Percentiles rank a stretch among this genome's conserved stretches.
phyloP scores from a whole-genome alignment of 92 coral and sea anemone genomes.

The Bergia puertoricense region DNA sequence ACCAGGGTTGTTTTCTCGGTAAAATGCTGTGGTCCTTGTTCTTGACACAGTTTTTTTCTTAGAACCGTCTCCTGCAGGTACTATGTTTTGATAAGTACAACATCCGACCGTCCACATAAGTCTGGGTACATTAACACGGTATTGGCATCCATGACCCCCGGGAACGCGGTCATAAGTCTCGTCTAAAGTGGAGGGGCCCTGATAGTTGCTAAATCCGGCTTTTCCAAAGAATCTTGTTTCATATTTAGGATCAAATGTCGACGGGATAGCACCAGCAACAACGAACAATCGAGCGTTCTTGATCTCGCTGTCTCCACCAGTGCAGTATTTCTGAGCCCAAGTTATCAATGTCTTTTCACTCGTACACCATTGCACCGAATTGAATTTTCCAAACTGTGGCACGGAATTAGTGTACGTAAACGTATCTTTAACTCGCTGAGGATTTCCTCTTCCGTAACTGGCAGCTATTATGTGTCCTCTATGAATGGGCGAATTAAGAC shows the following conservation, averaged over 20 bases:
- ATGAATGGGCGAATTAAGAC: neutral
- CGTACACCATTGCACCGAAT: neutral
- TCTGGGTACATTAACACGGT: neutral
- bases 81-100: neutral
- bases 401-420: constrained; percentile 3
- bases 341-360: neutral
- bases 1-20: neutral
- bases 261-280: neutral
- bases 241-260: neutral
- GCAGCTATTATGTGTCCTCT: neutral
- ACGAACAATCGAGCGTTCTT: neutral
- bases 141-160: neutral
- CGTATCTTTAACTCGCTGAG: neutral
- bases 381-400: constrained; percentile 1
- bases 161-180: neutral
- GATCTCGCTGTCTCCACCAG: too few relatives aligned
- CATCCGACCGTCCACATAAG: neutral
- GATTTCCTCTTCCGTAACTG: neutral
- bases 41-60: neutral
- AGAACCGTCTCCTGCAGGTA: neutral
- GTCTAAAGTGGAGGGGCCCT: neutral
- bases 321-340: neutral
- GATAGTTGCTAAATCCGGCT: neutral
- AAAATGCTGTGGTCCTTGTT: neutral
- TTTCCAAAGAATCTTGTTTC: neutral